Conservation (phyloP, 1,140 invertebrate species). For the Periplaneta americana region DNA sequence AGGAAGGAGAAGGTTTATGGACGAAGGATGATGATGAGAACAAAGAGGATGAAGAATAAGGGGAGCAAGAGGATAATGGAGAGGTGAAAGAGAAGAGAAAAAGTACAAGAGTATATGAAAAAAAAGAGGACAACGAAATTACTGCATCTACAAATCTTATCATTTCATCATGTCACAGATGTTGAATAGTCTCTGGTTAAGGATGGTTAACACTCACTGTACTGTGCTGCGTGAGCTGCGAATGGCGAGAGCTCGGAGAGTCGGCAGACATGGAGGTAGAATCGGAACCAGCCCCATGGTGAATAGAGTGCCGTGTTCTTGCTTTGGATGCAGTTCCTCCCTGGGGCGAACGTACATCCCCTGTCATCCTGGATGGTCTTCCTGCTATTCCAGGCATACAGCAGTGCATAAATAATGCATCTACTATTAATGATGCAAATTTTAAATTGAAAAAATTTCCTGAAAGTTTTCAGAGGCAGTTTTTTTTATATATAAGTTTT, state of each 20-base stretch:
- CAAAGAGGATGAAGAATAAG: background rate
- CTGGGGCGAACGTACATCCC: background rate
- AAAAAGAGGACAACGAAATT: no score
- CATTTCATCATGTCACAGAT: no score
- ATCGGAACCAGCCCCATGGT: constrained; percentile 45
- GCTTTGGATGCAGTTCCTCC: background rate
- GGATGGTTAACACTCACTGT: no score
- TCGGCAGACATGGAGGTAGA: constrained; percentile 61
- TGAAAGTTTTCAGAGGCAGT: no score
- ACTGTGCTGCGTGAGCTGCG: constrained; percentile 43
- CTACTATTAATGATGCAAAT: no score
- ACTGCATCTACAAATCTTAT: no score
- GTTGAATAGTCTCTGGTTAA: no score
- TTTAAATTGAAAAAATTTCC: no score
- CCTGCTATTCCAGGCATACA: background rate
- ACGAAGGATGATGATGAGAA: background rate
- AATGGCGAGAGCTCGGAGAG: constrained; percentile 56
- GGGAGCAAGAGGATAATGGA: background rate
- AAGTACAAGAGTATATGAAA: no score
- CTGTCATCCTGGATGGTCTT: background rate
- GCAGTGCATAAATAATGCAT: background rate
- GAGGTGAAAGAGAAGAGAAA: background rate
- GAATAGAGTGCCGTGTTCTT: background rate
- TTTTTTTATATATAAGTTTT: no score
- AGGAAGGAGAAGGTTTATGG: background rate